These are phyloP conservation scores for pig (Sus scrofa) DNA, from an alignment of 2,113 vertebrate species.

Conservation along the genomic window T2T-Sscrofa CM000820.6:40843001-40843500, in stretches of 20 bases:
- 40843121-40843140: too few species aligned
- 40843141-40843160: too few species aligned
- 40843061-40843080: too few species aligned
- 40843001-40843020: too few species aligned
- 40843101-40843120: too few species aligned
- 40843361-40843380: not conserved
- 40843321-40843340: not conserved
- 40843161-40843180: not conserved
- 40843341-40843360: not conserved
- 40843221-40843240: not conserved
- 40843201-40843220: not conserved
- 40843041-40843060: too few species aligned
- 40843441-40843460: slow-evolving; percentile 70
- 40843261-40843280: not conserved
- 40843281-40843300: not conserved
- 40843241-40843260: not conserved
- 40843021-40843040: too few species aligned
- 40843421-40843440: slow-evolving; percentile 43
- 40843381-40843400: not conserved
- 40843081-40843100: too few species aligned
- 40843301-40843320: not conserved
- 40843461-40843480: slow-evolving; percentile 62
- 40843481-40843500: slow-evolving; percentile 77
- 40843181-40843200: slow-evolving; percentile 35
- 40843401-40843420: not conserved